Base-by-base conservation (phyloP, 2,888 invertebrate genomes). In the Leucoma salicis region DNA sequence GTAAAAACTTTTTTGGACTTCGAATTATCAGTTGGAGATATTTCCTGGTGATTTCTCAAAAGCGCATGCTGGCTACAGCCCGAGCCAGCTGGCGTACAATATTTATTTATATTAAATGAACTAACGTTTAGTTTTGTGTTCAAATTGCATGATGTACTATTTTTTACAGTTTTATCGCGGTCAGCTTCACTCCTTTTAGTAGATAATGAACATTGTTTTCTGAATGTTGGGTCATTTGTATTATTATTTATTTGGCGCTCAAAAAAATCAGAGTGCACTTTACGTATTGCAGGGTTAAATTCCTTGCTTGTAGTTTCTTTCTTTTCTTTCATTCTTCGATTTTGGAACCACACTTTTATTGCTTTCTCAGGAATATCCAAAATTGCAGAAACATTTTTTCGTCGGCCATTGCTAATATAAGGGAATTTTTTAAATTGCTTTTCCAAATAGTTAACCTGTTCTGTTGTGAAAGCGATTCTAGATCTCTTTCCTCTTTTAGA, bases 261-360 rank as follows among this genome's bases (percentile, higher is more conserved):
- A 39, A 56, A 51, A 53, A 61, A 57, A 25, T 45, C 35, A 24
- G 46, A 49, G 39, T 52, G 60, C 39, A 35, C 53, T 35, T 49
- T 38, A 16, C 35, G 61, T 48, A 53, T 52, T 39, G 61, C 56
- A 24, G 65, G 56, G 36, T 69, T 63, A 27, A 49, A 38, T 49
- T 76, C 71, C 42, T 67, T 70, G 11, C 11, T 49, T 28, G n/a
- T 18, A 14, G 14, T 71, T 46, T 92, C 92, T 67, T 92, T 94
- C 69, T 94, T 94, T 66, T 89, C 88, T 55, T 93, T 94, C 95
- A 95, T 96, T 4, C 95, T 82, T 1, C 95, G 87, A 71, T 95
- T 96, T 72, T 96, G 96, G 66, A 96, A 96, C 96, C 96, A 96
- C 41, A 96, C 94, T 74, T 96, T 96, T 18, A 96, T 92, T 56